Evolutionary conservation across 2,888 invertebrate genomes (phyloP), one percentile per base, ranked within the genome.

Genomic region (Pharmacophagus antenor): DNA sequence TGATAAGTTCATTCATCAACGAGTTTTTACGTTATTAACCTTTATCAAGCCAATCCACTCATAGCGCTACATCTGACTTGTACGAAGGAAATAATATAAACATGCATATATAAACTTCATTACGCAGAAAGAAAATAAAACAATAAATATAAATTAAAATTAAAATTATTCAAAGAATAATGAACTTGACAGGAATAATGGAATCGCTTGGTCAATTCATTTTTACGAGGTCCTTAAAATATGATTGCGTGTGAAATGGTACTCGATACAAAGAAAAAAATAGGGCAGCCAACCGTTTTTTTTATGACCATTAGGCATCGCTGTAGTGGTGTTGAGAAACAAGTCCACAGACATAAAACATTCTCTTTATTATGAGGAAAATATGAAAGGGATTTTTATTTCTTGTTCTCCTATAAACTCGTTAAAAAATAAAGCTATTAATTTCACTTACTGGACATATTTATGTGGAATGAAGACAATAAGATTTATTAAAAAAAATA

Each of bases 201-300:
- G 21, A 50, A 51, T 57, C 51, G 31, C 46, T 51, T 51, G 51
- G 31, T 44, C 57, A 58, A 46, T 58, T 21, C 58, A 46, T 51
- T 58, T 58, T 58, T 58, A 58, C 52, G 47, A 23, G 37, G 58
- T 47, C 56, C 56, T 50, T 52, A 58, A 51, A 58, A 58, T 59
- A 54, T 59, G 58, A 59, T 59, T 54, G 58, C 58, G 54, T 59
- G 58, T 49, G 54, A 48, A 59, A 59, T 49, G 31, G 44, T n/a
- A 41, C 27, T 59, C 54, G 54, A 54, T 55, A 59, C 48, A 59
- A 59, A 54, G 44, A 49, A 53, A 15, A 27, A 59, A 54, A 27
- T 59, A 20, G 59, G 54, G 25, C 44, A 42, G 44, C 54, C 48
- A 31, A 7, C 27, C 44, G 42, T 51, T 25, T 57, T 27, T 17